A percentile compares a stretch with the other conserved stretches of the same genome.
Conservation (phyloP, 1,140 invertebrate genomes). For the Drosophila subpulchrella region DNA sequence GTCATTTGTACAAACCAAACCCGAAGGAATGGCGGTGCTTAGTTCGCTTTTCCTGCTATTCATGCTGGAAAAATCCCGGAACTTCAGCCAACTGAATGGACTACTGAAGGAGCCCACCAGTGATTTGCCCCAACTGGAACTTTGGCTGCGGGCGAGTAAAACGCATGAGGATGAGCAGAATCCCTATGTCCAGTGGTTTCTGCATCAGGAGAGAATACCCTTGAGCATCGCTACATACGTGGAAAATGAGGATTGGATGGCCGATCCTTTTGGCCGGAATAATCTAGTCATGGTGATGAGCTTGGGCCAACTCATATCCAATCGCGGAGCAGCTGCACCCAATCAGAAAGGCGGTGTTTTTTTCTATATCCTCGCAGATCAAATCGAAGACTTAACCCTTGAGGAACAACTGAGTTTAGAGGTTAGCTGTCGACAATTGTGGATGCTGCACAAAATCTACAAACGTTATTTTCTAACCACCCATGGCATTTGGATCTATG, state of each 20-base stretch:
- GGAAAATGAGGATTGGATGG: conserved; percentile 1
- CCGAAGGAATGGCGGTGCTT: conserved; percentile 31
- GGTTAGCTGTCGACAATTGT: conserved; percentile 40
- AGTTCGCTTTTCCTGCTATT: conserved; percentile 5
- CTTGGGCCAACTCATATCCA: conserved; percentile 25
- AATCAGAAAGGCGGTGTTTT: conserved; percentile 31
- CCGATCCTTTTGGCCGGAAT: conserved; percentile 17
- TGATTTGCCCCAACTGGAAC: conserved; percentile 35
- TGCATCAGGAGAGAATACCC: conserved; percentile 25
- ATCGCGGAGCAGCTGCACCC: conserved; percentile 19
- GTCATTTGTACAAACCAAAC: conserved; percentile 49
- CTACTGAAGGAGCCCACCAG: conserved; percentile 38
- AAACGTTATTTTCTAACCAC: conserved; percentile 55
- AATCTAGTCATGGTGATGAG: conserved; percentile 44
- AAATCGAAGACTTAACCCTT: conserved; percentile 3
- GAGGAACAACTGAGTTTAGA: conserved; percentile 39
- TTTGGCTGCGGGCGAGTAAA: conserved; percentile 35
- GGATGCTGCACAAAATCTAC: conserved; percentile 49
- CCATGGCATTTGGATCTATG: conserved; percentile 56
- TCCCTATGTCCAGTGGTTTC: conserved; percentile 52
- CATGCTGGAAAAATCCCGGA: background rate
- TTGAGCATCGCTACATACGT: conserved; percentile 40
- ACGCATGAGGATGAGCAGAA: conserved; percentile 45
- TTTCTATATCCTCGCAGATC: conserved; percentile 54
- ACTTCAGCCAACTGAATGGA: conserved; percentile 20